Evolutionary conservation across 2,888 invertebrate genomes (phyloP), one percentile per base, ranked within the genome.

Genomic region (Lysandra bellargus): DNA sequence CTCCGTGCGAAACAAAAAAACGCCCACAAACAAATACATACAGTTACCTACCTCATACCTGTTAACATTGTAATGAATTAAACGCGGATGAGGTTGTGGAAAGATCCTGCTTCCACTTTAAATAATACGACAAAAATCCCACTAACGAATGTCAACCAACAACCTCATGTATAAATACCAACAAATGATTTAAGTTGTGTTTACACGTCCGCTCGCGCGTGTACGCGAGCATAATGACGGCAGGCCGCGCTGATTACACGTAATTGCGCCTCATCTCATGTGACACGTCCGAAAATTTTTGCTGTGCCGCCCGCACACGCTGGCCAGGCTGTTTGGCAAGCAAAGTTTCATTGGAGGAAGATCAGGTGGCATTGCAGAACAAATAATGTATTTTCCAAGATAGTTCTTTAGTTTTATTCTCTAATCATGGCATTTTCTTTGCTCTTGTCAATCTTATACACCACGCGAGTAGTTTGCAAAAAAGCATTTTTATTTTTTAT

Each of bases 231-330:
- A 33, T 33, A 33, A 69, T 69, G 33, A 0, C 69, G 69, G 17
- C 69, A 37, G 17, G 14, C 33, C 64, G 61, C 40, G 44, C 64
- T 69, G 64, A 78, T 78, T 78, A 78, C 61, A 49, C 64, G 78
- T 78, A 79, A 77, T 79, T 72, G 53, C 7, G 14, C 12, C 73
- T 53, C 69, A 12, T 33, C 69, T 33, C 69, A 33, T 0, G 23
- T 23, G 23, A 23, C 23, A 23, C 69, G 33, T 69, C 33, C 17
- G 33, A 4, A 17, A 69, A 5, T 69, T 69, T 69, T 69, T 69
- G 17, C 69, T 69, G 69, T 33, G 14, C 5, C 69, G 5, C 14
- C 33, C 30, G 14, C 5, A 69, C 33, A 37, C 17, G 33, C 33
- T 14, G 4, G 69, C 33, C 14, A 69, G 14, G 69, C 69, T 14